phyloP scores from a whole-genome alignment of 2,797 vertebrate genomes.

The Poecile montanus region DNA sequence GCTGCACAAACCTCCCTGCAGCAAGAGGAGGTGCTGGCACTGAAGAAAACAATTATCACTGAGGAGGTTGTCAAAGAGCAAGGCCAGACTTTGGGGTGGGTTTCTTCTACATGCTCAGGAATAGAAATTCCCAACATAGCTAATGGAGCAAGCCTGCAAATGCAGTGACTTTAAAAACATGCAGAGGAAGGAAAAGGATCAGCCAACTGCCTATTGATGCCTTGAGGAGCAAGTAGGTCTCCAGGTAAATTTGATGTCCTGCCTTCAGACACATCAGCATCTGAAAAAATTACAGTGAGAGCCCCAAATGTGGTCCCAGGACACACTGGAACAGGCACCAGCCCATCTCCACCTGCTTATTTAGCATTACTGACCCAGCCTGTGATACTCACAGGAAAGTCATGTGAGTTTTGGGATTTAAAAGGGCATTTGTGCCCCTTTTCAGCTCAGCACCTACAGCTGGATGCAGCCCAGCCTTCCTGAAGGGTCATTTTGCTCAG shows the following conservation, averaged over 20 bases:
- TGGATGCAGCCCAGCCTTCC: not conserved
- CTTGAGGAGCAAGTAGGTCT: not conserved
- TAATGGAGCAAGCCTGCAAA: not conserved
- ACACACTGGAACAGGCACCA: not conserved
- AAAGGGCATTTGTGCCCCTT: accelerated
- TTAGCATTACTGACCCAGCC: not conserved
- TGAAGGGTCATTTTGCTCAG: accelerated
- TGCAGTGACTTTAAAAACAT: not conserved
- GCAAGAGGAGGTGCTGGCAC: constrained; percentile 31
- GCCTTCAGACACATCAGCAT: not conserved
- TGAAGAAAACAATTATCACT: constrained; percentile 23
- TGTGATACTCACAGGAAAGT: accelerated
- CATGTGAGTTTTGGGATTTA: accelerated
- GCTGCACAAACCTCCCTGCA: not conserved
- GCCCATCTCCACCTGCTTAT: not conserved
- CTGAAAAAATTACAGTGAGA: not conserved
- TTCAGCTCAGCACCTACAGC: not conserved
- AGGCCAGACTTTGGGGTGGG: not conserved
- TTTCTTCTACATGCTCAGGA: not conserved
- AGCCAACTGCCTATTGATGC: accelerated
- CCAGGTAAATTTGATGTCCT: accelerated
- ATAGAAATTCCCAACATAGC: not conserved
- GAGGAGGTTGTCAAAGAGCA: not conserved
- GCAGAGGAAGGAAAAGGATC: not conserved
- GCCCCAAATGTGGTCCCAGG: not conserved